phyloP scores from a whole-genome alignment of 2,113 vertebrate genomes.

The Pangasianodon hypophthalmus region DNA sequence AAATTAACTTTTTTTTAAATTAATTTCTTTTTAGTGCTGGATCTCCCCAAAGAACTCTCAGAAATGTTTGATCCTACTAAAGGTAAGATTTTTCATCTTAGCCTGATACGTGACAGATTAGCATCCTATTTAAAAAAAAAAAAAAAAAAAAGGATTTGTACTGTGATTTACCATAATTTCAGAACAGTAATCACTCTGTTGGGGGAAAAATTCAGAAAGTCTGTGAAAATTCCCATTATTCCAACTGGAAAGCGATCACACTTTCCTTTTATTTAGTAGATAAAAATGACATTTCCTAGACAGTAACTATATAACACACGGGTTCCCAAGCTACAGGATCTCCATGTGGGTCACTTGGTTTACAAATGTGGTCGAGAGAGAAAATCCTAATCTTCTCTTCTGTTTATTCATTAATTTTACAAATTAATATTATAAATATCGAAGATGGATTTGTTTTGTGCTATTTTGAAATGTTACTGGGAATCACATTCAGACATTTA shows the following conservation, averaged over 20 bases:
- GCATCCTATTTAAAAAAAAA: background rate
- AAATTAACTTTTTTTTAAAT: background rate
- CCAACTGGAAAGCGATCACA: background rate
- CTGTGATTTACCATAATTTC: background rate
- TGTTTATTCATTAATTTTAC: background rate
- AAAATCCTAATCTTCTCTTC: no score
- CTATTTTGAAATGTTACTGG: background rate
- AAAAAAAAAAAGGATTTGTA: background rate
- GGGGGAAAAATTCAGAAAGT: background rate
- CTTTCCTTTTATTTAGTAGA: background rate
- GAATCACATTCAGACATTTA: background rate
- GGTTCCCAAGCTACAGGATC: background rate
- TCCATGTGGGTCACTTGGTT: background rate
- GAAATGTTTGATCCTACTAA: slow-evolving; percentile 97
- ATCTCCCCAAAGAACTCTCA: slow-evolving; percentile 94
- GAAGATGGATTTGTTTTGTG: background rate
- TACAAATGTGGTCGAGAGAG: background rate
- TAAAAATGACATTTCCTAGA: background rate
- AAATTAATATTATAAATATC: background rate
- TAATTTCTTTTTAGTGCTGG: slow-evolving; percentile 82
- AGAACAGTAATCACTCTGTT: background rate
- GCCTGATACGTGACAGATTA: background rate
- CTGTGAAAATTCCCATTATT: background rate
- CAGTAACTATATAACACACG: background rate
- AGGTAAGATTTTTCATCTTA: slow-evolving; percentile 74